Conservation (phyloP, 2,888 invertebrate species). For the Folsomia candida region DNA sequence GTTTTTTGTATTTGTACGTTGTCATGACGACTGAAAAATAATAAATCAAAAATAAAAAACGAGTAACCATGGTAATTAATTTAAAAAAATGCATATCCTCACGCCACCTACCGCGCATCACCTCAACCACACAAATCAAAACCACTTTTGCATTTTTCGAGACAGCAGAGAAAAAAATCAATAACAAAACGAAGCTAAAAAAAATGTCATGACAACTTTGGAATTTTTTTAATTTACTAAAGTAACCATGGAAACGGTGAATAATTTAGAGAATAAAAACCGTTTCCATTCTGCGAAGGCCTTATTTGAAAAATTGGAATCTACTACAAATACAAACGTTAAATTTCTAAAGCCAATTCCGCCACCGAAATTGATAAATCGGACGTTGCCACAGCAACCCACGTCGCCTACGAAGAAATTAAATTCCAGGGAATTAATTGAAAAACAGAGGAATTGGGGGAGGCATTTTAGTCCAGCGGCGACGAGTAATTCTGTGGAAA, state of each 20-base stretch:
- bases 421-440: conserved; percentile 67
- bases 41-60: neutral
- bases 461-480: conserved; percentile 74
- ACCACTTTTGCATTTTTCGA: too few relatives aligned
- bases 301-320: conserved; percentile 75
- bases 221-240: too few relatives aligned
- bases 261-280: conserved; percentile 55
- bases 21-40: neutral
- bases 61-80: neutral
- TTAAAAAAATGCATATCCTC: neutral
- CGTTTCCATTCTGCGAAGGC: conserved; percentile 88
- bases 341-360: conserved; percentile 36
- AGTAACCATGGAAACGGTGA: neutral
- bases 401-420: conserved; percentile 68
- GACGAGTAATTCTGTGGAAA: neutral
- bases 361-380: conserved; percentile 60
- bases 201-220: neutral
- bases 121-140: neutral
- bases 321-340: conserved; percentile 22
- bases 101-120: neutral
- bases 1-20: neutral
- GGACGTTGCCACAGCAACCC: conserved; percentile 57
- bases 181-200: neutral
- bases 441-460: conserved; percentile 89
- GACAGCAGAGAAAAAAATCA: neutral